These are phyloP conservation scores for Numenius phaeopus DNA, from an alignment of 2,797 vertebrate species.

Conservation along the genomic window DNA sequence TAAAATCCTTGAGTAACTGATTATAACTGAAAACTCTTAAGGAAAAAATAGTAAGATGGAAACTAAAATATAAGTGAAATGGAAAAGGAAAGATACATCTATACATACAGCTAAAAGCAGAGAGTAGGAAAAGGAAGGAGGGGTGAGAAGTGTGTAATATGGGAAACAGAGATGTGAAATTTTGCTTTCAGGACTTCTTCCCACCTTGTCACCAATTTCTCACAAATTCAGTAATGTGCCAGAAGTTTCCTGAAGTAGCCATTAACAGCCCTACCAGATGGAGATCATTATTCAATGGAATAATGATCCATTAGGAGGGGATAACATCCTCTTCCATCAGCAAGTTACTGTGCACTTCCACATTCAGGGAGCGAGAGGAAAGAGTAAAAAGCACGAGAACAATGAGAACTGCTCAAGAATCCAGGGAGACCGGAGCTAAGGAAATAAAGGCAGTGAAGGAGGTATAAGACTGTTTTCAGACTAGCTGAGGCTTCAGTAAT, in stretches of 20 bases:
- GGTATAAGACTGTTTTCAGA: background rate
- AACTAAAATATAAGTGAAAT: background rate
- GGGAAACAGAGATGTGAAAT: background rate
- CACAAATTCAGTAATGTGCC: conserved; percentile 15
- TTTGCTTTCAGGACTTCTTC: conserved; percentile 33
- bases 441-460: background rate
- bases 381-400: background rate
- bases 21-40: background rate
- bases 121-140: background rate
- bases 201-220: background rate
- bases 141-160: background rate
- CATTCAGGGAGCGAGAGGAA: conserved; percentile 12
- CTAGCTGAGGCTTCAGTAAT: background rate
- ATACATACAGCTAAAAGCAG: background rate
- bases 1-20: background rate
- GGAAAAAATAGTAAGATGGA: background rate
- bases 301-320: conserved; percentile 2
- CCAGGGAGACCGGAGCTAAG: background rate
- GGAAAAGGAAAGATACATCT: background rate
- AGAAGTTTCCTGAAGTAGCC: conserved; percentile 44
- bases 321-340: conserved; percentile 49
- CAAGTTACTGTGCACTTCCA: background rate
- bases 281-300: conserved; percentile 9
- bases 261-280: conserved; percentile 6
- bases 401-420: conserved; percentile 1